Evolutionary conservation across 2,888 invertebrate species (phyloP).

Genomic region (Cristatella mucedo): DNA sequence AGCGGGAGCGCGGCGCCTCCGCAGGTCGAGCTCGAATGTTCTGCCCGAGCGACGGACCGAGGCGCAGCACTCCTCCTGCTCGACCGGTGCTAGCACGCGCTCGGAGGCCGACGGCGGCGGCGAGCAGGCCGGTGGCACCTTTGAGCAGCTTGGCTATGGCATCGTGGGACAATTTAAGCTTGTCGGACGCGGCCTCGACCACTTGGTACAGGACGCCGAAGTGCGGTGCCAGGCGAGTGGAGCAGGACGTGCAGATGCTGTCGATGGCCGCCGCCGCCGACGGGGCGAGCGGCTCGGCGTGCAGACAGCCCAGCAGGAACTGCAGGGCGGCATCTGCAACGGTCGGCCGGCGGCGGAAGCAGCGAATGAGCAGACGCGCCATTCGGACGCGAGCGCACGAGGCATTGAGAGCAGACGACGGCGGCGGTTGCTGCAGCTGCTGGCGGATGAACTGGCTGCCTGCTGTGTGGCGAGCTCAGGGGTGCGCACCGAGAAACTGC

Average conservation of each 20-base stretch:
- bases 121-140: slow-evolving; percentile 41
- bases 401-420: no score
- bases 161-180: no score
- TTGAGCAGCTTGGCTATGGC: slow-evolving; percentile 32
- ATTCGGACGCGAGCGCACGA: no score
- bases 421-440: no score
- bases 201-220: slow-evolving; percentile 53
- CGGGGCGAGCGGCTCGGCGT: slow-evolving; percentile 33
- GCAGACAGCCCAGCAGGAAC: slow-evolving; percentile 49
- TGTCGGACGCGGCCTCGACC: slow-evolving; percentile 27
- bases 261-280: slow-evolving; percentile 70
- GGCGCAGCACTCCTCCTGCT: not conserved
- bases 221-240: slow-evolving; percentile 58
- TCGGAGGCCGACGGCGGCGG: slow-evolving; percentile 54
- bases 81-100: not conserved
- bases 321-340: slow-evolving; percentile 58
- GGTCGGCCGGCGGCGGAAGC: no score
- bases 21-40: no score
- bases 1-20: no score
- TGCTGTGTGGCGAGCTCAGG: slow-evolving; percentile 1
- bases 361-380: no score
- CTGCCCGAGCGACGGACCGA: no score
- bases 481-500: slow-evolving; percentile 49
- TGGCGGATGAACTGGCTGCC: no score
- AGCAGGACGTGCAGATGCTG: slow-evolving; percentile 66